These are phyloP conservation scores for Ochotona curzoniae DNA, from an alignment of 2,113 vertebrate genomes.

Conservation along the genomic window DNA sequence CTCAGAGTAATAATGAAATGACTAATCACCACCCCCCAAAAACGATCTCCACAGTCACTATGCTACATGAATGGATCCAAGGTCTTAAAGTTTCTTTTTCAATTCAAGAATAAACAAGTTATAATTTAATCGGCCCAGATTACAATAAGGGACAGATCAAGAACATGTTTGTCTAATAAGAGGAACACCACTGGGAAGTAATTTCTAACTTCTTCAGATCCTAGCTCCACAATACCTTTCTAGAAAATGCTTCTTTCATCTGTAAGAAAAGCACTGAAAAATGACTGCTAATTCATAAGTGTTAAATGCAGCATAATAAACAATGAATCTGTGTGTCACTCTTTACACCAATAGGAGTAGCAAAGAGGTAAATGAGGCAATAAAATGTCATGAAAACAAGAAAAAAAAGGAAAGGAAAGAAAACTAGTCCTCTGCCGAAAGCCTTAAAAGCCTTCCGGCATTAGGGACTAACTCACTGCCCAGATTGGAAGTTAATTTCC, in stretches of 20 bases:
- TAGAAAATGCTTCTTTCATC: background rate
- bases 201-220: background rate
- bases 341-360: background rate
- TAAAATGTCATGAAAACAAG: slow-evolving; percentile 30
- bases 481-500: slow-evolving; percentile 50
- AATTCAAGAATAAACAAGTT: slow-evolving; percentile 4
- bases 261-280: slow-evolving; percentile 38
- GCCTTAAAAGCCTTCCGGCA: background rate
- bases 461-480: slow-evolving; percentile 35
- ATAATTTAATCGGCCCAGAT: background rate
- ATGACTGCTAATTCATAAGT: background rate
- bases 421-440: slow-evolving; percentile 39
- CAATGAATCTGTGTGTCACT: background rate
- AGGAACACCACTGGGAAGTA: background rate
- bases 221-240: background rate
- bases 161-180: background rate
- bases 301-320: slow-evolving; percentile 39
- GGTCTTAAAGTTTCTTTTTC: background rate
- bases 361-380: slow-evolving; percentile 43
- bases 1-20: background rate
- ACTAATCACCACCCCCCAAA: background rate
- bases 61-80: background rate
- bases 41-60: slow-evolving; percentile 33
- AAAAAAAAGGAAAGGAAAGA: background rate
- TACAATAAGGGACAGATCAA: background rate